phyloP scores from a whole-genome alignment of 2,888 invertebrate genomes.

The Andrena chrysosceles region DNA sequence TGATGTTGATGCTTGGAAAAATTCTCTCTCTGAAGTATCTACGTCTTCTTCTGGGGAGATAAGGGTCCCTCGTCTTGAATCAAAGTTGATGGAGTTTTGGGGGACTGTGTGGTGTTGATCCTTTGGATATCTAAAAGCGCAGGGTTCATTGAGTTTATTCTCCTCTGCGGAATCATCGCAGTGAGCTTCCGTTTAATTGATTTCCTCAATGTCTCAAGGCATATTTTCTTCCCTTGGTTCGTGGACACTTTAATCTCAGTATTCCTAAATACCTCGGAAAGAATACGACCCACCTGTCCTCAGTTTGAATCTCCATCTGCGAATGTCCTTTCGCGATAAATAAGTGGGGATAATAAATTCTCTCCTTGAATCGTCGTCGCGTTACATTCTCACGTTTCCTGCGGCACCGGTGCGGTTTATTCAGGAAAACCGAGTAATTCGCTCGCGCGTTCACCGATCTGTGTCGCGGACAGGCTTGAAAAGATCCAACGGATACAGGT shows the following conservation, averaged over 20 bases:
- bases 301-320: too few relatives aligned
- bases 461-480: constrained; percentile 20
- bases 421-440: constrained; percentile 26
- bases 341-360: constrained; percentile 14
- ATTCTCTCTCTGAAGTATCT: neutral
- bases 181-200: neutral
- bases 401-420: constrained; percentile 36
- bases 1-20: neutral
- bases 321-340: neutral
- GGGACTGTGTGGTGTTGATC: neutral
- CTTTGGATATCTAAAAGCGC: neutral
- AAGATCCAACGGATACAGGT: constrained; percentile 38
- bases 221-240: neutral
- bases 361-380: constrained; percentile 8
- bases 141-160: neutral
- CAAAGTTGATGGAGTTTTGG: neutral
- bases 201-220: neutral
- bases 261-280: too few relatives aligned
- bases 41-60: neutral
- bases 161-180: too few relatives aligned
- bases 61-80: neutral
- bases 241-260: too few relatives aligned
- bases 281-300: too few relatives aligned
- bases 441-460: neutral
- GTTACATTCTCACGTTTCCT: constrained; percentile 36